Conservation (phyloP, 2,797 vertebrate genomes). For the Benthosema pterotum region DNA sequence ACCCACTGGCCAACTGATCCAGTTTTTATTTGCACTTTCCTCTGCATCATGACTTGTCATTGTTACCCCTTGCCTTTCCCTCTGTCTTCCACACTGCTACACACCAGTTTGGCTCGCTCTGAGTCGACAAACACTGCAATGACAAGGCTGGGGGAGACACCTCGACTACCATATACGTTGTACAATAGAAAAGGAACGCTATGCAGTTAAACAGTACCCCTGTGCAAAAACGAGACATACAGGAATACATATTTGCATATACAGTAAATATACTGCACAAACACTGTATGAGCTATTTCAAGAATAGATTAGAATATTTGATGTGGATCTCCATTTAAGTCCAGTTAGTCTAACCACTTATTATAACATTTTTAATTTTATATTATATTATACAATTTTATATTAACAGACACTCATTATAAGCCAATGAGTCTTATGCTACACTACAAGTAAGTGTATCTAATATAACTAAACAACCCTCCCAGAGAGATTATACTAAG, state of each 20-base stretch:
- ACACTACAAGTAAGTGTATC: conserved; percentile 7
- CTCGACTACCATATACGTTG: neutral
- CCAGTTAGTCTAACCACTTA: too few species aligned
- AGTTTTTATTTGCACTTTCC: conserved; percentile 24
- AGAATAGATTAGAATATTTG: too few species aligned
- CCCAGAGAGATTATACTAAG: conserved; percentile 31
- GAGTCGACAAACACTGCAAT: neutral
- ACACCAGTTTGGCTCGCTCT: neutral
- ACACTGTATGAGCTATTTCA: too few species aligned
- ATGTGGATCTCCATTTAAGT: too few species aligned
- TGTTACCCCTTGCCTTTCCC: conserved; percentile 11
- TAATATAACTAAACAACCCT: neutral
- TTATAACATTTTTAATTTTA: too few species aligned
- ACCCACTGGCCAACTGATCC: conserved; percentile 58
- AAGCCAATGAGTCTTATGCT: conserved; percentile 1
- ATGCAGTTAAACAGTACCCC: neutral
- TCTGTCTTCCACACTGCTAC: conserved; percentile 17
- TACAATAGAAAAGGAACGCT: neutral
- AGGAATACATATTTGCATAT: neutral
- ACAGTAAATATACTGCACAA: neutral
- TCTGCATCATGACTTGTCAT: conserved; percentile 25
- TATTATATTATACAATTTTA: too few species aligned
- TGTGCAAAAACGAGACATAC: neutral
- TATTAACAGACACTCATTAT: neutral
- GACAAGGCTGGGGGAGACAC: conserved; percentile 1